Percentiles rank a stretch among this genome's conserved stretches.
Conservation (phyloP, 1,140 invertebrate genomes). For the Xylocopa sonorina region DNA sequence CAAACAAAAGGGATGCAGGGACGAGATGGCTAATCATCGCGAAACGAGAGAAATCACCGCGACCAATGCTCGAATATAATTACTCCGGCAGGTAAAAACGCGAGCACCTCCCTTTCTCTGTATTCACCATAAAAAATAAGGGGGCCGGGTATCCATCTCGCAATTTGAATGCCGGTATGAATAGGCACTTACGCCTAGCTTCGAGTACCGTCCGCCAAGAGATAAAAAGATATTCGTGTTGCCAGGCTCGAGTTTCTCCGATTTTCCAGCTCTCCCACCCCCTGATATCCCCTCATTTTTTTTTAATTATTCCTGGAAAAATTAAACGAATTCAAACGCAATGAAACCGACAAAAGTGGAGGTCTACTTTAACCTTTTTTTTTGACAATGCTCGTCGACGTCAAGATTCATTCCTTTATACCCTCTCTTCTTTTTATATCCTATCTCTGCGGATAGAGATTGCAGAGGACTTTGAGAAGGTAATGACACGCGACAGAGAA, state of each 20-base stretch:
- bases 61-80: slow-evolving; percentile 42
- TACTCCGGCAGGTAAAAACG: slow-evolving; percentile 34
- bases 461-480: too few species aligned
- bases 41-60: slow-evolving; percentile 36
- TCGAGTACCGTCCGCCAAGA: slow-evolving; percentile 26
- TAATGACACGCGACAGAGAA: too few species aligned
- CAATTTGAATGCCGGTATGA: slow-evolving; percentile 44
- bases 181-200: slow-evolving; percentile 42
- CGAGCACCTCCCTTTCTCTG: slow-evolving; percentile 36
- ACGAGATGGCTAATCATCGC: slow-evolving; percentile 15
- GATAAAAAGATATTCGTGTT: slow-evolving; percentile 50
- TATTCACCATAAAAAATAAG: slow-evolving; percentile 47
- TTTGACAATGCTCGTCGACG: too few species aligned
- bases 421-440: too few species aligned
- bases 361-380: too few species aligned
- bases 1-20: not conserved
- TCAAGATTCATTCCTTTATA: too few species aligned
- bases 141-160: slow-evolving; percentile 14
- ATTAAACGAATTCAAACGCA: slow-evolving; percentile 25
- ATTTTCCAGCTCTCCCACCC: not conserved
- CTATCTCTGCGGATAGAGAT: too few species aligned
- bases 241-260: slow-evolving; percentile 38
- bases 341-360: not conserved
- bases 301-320: slow-evolving; percentile 20
- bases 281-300: not conserved